Conservation (phyloP, 2,797 vertebrate genomes). For the Nasua narica region DNA sequence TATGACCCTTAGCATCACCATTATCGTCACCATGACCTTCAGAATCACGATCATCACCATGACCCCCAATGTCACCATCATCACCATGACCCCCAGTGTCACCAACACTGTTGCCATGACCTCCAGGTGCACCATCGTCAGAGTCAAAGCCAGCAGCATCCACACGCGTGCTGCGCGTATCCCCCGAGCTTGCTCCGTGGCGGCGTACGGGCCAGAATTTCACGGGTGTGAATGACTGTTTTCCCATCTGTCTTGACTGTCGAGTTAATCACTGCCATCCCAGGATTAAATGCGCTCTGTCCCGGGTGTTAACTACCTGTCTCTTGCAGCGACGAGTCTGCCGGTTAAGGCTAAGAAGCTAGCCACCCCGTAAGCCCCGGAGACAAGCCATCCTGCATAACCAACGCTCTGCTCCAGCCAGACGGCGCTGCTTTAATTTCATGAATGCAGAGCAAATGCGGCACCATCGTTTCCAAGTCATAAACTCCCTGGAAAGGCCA, state of each 20-base stretch:
- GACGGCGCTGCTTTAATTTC: conserved; percentile 27
- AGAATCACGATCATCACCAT: no score
- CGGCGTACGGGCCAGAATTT: rapidly evolving
- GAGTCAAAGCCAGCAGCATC: no score
- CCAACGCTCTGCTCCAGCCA: not conserved
- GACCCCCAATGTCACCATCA: no score
- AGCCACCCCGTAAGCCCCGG: not conserved
- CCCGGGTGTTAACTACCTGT: not conserved
- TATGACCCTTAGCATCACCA: no score
- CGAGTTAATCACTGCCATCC: no score
- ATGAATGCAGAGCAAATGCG: not conserved
- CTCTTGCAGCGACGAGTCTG: not conserved
- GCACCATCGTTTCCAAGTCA: conserved; percentile 51
- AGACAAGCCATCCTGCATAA: not conserved
- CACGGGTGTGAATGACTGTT: rapidly evolving
- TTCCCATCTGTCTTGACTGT: rapidly evolving
- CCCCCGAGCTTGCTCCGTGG: not conserved
- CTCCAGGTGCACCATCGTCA: no score
- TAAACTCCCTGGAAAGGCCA: conserved; percentile 57
- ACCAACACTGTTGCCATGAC: no score
- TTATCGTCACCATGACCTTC: no score
- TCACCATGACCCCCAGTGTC: no score
- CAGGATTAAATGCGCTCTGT: not conserved
- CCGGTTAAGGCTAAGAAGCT: not conserved
- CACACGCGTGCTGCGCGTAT: rapidly evolving